phyloP scores from a whole-genome alignment of 2,113 vertebrate species.

The Nestor notabilis region DNA sequence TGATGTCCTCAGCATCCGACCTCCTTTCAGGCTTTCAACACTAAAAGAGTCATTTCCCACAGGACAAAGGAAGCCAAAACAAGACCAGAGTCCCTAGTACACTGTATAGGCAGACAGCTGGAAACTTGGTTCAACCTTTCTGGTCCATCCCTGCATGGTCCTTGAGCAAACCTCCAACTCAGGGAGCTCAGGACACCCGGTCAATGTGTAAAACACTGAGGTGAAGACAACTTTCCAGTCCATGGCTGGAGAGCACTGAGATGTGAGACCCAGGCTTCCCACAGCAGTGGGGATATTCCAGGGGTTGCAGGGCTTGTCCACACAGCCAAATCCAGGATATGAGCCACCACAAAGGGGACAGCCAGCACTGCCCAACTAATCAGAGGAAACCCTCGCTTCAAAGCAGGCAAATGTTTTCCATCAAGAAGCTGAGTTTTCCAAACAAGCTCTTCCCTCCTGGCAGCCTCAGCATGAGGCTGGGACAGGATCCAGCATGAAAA shows the following conservation, averaged over 20 bases:
- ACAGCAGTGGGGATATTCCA: neutral
- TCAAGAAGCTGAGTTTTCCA: neutral
- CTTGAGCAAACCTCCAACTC: neutral
- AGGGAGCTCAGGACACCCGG: neutral
- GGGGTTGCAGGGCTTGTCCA: neutral
- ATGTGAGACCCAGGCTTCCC: neutral
- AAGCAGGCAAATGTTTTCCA: neutral
- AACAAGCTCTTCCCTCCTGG: neutral
- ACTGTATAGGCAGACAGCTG: fast-evolving
- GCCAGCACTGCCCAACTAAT: neutral
- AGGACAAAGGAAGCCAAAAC: neutral
- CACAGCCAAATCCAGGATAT: neutral
- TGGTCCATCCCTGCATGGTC: neutral
- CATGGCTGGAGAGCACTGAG: neutral
- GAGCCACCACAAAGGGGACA: fast-evolving
- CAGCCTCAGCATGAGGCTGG: neutral
- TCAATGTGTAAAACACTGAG: fast-evolving
- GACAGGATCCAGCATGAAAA: neutral
- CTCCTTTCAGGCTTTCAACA: neutral
- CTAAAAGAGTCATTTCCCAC: neutral
- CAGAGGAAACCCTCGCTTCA: fast-evolving
- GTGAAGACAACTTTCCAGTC: neutral
- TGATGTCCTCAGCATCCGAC: neutral
- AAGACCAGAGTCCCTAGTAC: fast-evolving
- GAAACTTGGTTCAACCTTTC: neutral